phyloP scores from a whole-genome alignment of 2,888 invertebrate species.

The Clivina fossor region DNA sequence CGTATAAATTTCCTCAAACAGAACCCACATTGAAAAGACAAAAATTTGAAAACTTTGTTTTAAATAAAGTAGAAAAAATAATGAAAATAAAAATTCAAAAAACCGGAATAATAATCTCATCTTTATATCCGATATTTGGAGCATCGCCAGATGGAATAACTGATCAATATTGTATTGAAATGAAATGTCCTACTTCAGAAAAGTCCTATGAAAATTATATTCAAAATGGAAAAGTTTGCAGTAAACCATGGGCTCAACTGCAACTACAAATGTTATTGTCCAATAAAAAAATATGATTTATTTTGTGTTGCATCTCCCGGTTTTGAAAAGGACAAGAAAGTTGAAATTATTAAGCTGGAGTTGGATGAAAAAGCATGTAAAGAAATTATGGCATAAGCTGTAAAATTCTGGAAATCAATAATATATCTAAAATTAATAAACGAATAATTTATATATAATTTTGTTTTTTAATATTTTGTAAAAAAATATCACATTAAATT shows the following conservation, averaged over 20 bases:
- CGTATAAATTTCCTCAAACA: no score
- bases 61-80: neutral
- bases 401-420: slow-evolving; percentile 2
- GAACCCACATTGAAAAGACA: neutral
- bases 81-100: slow-evolving; percentile 4
- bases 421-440: slow-evolving; percentile 12
- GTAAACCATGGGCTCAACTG: slow-evolving; percentile 22
- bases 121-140: slow-evolving; percentile 18
- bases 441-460: no score
- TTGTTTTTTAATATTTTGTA: no score
- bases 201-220: slow-evolving; percentile 15
- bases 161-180: slow-evolving; percentile 22
- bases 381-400: slow-evolving; percentile 1
- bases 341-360: slow-evolving; percentile 34
- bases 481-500: no score
- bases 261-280: slow-evolving; percentile 19
- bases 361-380: slow-evolving; percentile 19
- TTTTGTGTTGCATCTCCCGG: slow-evolving; percentile 42
- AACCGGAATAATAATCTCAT: neutral
- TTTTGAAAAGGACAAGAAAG: slow-evolving; percentile 38
- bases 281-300: neutral
- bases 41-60: slow-evolving; percentile 4
- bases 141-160: slow-evolving; percentile 32
- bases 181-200: slow-evolving; percentile 28
- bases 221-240: slow-evolving; percentile 4